These are phyloP conservation scores for human DNA, from an alignment of 2,113 vertebrate species.

Conservation along the genomic window DNA sequence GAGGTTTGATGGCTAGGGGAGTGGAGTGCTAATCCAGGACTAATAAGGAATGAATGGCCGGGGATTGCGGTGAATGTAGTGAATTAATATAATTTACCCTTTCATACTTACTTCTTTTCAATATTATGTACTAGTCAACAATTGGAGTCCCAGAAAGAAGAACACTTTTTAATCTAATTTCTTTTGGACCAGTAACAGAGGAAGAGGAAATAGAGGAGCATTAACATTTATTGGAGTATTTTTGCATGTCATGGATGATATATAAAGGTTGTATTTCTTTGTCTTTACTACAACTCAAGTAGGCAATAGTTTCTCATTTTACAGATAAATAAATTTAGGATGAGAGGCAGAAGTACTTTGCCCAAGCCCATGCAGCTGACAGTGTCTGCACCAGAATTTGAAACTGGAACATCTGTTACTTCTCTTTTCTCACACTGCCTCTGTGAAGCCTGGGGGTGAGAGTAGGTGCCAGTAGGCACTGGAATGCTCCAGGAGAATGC, in stretches of 20 bases:
- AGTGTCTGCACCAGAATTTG: not conserved
- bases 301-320: not conserved
- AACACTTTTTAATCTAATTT: not conserved
- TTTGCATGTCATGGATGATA: not conserved
- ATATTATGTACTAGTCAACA: not conserved
- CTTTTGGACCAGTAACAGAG: not conserved
- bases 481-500: not conserved
- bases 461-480: not conserved
- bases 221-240: not conserved
- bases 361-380: not conserved
- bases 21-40: not conserved
- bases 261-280: not conserved
- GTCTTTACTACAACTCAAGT: not conserved
- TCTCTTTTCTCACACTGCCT: not conserved
- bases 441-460: not conserved
- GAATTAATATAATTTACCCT: not conserved
- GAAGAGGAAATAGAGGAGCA: not conserved
- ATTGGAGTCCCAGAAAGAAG: not conserved
- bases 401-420: not conserved
- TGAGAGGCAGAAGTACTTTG: not conserved
- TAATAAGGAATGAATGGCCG: not conserved
- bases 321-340: not conserved
- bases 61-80: not conserved
- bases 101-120: not conserved
- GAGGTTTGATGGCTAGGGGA: not conserved